Conservation (phyloP, 1,140 invertebrate genomes). For the Acromyrmex heyeri region DNA sequence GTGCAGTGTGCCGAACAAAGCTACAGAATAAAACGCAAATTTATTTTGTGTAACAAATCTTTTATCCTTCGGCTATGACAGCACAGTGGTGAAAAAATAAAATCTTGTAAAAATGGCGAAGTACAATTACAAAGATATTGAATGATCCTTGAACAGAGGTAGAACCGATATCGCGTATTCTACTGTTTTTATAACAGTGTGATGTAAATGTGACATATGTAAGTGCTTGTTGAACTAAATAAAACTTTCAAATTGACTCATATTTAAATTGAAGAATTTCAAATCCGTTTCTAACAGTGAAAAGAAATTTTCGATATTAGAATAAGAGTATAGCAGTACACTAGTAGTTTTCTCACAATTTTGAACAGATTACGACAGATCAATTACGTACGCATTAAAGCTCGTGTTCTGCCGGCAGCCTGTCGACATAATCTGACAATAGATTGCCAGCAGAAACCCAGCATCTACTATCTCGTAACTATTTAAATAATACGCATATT, state of each 20-base stretch:
- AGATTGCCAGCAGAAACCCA: neutral
- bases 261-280: neutral
- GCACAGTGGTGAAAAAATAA: constrained; percentile 2
- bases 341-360: neutral
- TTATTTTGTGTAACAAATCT: constrained; percentile 24
- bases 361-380: constrained; percentile 7
- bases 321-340: neutral
- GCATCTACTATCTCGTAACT: neutral
- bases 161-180: neutral
- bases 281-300: neutral
- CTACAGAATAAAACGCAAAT: neutral
- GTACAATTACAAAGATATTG: neutral
- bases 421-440: constrained; percentile 6
- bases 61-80: neutral
- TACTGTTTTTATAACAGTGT: neutral
- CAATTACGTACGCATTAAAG: neutral
- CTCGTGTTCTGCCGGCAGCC: neutral
- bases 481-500: neutral
- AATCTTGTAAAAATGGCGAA: neutral
- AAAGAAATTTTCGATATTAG: neutral
- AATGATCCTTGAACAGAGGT: neutral
- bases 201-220: neutral
- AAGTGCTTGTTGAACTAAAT: neutral
- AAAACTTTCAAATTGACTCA: neutral
- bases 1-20: constrained; percentile 22